Conservation (phyloP, 1,140 invertebrate species). For the Pseudomyrmex dendroicus region DNA sequence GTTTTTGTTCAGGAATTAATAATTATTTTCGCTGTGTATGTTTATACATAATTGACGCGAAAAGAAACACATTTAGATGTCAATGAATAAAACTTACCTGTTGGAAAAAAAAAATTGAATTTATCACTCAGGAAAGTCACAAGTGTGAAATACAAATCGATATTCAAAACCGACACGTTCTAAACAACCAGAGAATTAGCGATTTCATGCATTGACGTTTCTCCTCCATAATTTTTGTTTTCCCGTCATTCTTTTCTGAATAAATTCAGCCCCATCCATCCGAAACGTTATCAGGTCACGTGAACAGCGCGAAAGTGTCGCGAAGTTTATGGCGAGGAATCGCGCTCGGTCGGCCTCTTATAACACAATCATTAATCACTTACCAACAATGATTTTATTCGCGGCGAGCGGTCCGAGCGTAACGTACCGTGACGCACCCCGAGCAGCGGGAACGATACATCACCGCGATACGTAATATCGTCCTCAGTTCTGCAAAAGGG, state of each 20-base stretch:
- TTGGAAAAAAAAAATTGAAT: neutral
- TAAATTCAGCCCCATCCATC: slow-evolving; percentile 12
- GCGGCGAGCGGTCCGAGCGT: slow-evolving; percentile 75
- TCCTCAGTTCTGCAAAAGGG: slow-evolving; percentile 53
- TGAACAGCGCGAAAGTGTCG: slow-evolving; percentile 66
- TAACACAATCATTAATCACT: slow-evolving; percentile 77
- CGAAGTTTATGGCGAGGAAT: slow-evolving; percentile 66
- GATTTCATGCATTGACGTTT: neutral
- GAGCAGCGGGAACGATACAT: slow-evolving; percentile 74
- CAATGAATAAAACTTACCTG: neutral
- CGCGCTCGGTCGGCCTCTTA: slow-evolving; percentile 67
- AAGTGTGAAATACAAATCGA: neutral
- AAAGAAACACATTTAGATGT: neutral
- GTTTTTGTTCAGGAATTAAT: neutral
- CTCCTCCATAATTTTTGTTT: neutral
- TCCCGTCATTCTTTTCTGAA: neutral
- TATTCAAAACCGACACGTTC: neutral
- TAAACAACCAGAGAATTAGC: neutral
- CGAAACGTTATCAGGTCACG: slow-evolving; percentile 63
- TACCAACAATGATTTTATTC: slow-evolving; percentile 82
- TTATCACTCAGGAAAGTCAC: neutral
- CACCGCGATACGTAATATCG: slow-evolving; percentile 75
- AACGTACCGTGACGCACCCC: slow-evolving; percentile 75
- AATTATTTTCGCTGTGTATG: neutral
- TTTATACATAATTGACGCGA: neutral